phyloP scores from a whole-genome alignment of 2,797 vertebrate genomes.

The Peromyscus attwateri region DNA sequence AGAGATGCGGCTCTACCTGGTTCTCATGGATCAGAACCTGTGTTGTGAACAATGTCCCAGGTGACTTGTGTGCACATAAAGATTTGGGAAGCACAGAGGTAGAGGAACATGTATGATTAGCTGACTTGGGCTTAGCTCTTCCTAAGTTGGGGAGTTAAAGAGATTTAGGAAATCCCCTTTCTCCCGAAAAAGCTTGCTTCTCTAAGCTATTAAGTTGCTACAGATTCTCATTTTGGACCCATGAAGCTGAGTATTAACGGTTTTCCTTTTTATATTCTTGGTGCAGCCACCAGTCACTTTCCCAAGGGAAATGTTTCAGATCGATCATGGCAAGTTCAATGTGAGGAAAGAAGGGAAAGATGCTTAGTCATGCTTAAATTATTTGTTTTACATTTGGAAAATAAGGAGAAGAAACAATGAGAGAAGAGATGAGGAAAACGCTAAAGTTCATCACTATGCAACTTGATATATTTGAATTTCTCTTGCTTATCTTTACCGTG shows the following conservation, averaged over 20 bases:
- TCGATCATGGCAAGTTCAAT: background rate
- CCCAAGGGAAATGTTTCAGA: slow-evolving; percentile 46
- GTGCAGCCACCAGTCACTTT: background rate
- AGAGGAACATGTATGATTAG: background rate
- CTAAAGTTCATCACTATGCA: background rate
- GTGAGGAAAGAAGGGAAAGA: background rate
- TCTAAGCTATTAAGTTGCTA: slow-evolving; percentile 37
- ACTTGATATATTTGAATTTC: slow-evolving; percentile 17
- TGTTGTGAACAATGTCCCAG: background rate
- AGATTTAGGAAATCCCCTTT: slow-evolving; percentile 26
- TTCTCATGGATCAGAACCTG: background rate
- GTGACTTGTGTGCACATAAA: background rate
- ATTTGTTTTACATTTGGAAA: background rate
- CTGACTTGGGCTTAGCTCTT: background rate
- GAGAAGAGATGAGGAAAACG: background rate
- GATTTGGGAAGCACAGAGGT: background rate
- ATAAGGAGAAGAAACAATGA: slow-evolving; percentile 26
- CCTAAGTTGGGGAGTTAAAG: slow-evolving; percentile 26
- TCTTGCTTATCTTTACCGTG: background rate
- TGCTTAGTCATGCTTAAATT: slow-evolving; percentile 26
- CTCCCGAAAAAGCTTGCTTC: slow-evolving; percentile 42
- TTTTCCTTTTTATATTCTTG: slow-evolving; percentile 16
- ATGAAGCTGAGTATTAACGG: background rate
- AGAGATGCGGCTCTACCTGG: background rate
- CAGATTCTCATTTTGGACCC: slow-evolving; percentile 34